These are phyloP conservation scores for Epizoanthus scotinus DNA, from an alignment of 92 coral and sea anemone species.

Conservation along the genomic window DNA sequence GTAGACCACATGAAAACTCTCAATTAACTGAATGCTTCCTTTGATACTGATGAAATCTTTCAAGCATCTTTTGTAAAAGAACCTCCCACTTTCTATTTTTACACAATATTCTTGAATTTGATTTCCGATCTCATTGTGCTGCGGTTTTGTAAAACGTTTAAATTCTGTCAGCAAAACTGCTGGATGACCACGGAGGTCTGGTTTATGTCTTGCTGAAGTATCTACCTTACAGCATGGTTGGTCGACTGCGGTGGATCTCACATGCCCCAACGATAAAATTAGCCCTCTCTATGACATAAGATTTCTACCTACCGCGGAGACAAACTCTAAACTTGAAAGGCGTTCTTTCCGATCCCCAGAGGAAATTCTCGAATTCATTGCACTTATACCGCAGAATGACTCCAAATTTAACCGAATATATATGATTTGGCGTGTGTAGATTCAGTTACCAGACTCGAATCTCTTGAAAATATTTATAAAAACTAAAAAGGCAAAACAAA, in stretches of 20 bases:
- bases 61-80: constrained; percentile 8
- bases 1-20: constrained; percentile 12
- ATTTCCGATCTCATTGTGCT: constrained; percentile 35
- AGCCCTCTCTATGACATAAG: constrained; percentile 3
- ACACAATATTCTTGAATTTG: constrained; percentile 9
- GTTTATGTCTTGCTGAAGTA: constrained; percentile 12
- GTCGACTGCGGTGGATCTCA: neutral
- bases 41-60: constrained; percentile 14
- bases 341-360: constrained; percentile 3
- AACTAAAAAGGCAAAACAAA: constrained; percentile 4
- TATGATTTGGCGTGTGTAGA: neutral
- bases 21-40: constrained; percentile 10
- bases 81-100: constrained; percentile 35
- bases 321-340: constrained; percentile 18
- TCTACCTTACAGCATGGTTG: neutral
- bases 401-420: neutral
- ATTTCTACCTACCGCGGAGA: constrained; percentile 39
- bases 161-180: constrained; percentile 44
- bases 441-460: neutral
- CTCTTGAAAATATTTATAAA: neutral
- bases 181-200: neutral
- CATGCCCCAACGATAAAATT: constrained; percentile 31
- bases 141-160: constrained; percentile 41
- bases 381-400: neutral
- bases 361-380: constrained; percentile 11